These are phyloP conservation scores for Chroicocephalus ridibundus DNA, from an alignment of 2,113 vertebrate genomes.

Conservation along the genomic window DNA sequence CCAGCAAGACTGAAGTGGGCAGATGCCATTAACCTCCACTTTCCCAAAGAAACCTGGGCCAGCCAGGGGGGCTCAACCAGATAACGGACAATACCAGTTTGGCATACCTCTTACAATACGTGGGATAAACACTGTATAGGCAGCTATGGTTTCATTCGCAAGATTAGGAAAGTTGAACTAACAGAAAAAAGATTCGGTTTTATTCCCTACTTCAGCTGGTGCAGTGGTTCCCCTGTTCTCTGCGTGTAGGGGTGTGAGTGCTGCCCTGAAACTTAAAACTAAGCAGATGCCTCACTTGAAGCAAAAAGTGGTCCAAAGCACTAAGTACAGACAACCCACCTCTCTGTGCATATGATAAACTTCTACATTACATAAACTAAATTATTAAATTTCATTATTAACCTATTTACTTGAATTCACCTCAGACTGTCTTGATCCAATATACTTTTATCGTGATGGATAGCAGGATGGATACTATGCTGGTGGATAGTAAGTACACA, in stretches of 20 bases:
- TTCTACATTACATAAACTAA: neutral
- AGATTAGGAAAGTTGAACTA: neutral
- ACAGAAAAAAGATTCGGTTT: neutral
- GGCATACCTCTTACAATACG: no score
- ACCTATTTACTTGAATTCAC: neutral
- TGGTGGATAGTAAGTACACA: neutral
- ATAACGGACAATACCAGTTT: neutral
- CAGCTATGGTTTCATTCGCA: neutral
- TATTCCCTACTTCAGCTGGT: neutral
- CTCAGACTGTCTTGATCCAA: neutral
- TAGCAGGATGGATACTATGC: neutral
- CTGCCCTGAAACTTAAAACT: neutral
- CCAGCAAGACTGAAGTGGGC: neutral
- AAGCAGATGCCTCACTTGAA: neutral
- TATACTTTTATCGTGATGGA: neutral
- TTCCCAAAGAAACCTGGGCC: neutral
- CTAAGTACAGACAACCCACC: neutral
- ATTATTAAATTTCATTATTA: neutral
- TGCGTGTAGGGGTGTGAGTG: accelerated
- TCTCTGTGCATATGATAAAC: neutral
- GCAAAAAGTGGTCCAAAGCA: neutral
- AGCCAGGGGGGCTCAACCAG: neutral
- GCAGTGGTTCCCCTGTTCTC: neutral
- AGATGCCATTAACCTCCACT: neutral
- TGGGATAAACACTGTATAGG: neutral